These are phyloP conservation scores for Fratercula arctica DNA, from an alignment of 2,797 vertebrate genomes.

Conservation along the genomic window DNA sequence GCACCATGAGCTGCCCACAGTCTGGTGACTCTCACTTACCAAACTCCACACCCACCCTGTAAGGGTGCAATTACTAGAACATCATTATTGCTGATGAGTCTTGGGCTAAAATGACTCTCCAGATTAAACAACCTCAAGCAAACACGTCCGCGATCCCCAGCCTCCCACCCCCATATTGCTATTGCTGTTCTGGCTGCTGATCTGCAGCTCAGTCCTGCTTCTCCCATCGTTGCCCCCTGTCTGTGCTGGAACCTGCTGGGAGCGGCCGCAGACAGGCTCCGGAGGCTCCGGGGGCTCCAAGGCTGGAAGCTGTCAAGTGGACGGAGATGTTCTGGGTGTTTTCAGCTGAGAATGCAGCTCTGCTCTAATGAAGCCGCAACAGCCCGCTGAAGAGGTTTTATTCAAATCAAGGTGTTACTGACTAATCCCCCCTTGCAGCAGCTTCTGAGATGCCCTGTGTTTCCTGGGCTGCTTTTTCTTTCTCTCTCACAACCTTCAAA, in stretches of 20 bases:
- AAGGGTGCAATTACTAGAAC: not conserved
- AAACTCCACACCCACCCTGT: not conserved
- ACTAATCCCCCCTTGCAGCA: not conserved
- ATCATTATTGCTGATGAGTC: not conserved
- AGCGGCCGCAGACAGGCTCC: not conserved
- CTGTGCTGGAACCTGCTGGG: not conserved
- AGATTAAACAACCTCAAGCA: not conserved
- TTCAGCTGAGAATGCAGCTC: not conserved
- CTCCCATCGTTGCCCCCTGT: not conserved
- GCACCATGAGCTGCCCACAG: not conserved
- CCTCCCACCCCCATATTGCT: not conserved
- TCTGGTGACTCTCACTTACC: not conserved
- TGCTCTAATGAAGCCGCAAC: not conserved
- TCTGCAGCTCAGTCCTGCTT: not conserved
- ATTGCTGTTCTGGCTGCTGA: not conserved
- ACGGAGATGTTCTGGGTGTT: not conserved
- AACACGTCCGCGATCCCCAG: accelerated
- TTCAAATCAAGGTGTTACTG: not conserved
- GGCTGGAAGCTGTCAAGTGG: not conserved
- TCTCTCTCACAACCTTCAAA: not conserved
- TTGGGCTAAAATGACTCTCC: not conserved
- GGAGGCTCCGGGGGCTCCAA: not conserved
- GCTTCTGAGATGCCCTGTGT: not conserved
- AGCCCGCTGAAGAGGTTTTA: not conserved
- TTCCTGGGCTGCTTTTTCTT: not conserved